Conservation (phyloP, 2,113 vertebrate genomes). For the Chelonoidis abingdonii region DNA sequence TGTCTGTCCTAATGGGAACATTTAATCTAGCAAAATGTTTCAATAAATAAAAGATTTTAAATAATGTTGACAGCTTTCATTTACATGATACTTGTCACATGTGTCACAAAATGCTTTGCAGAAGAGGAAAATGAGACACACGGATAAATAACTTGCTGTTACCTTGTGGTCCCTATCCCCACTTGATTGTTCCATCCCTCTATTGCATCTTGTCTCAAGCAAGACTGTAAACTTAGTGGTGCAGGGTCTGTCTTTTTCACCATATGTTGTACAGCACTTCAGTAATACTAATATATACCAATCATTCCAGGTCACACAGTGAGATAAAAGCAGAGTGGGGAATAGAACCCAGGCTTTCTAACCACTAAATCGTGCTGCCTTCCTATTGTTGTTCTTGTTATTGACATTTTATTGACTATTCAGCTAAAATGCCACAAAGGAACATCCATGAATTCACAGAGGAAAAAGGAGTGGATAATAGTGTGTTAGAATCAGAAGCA, state of each 20-base stretch:
- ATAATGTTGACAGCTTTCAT: background rate
- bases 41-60: background rate
- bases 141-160: background rate
- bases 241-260: background rate
- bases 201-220: background rate
- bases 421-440: background rate
- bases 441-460: background rate
- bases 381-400: background rate
- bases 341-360: background rate
- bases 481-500: background rate
- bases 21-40: background rate
- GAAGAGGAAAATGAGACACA: background rate
- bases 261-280: rapidly evolving
- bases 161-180: background rate
- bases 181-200: background rate
- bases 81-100: background rate
- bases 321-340: background rate
- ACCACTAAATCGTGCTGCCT: background rate
- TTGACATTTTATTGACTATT: background rate
- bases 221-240: background rate
- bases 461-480: background rate
- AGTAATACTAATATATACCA: background rate
- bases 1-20: background rate
- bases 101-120: background rate
- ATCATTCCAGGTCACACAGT: background rate